phyloP scores from a whole-genome alignment of 2,797 vertebrate species.

The Macrochelys suwanniensis region DNA sequence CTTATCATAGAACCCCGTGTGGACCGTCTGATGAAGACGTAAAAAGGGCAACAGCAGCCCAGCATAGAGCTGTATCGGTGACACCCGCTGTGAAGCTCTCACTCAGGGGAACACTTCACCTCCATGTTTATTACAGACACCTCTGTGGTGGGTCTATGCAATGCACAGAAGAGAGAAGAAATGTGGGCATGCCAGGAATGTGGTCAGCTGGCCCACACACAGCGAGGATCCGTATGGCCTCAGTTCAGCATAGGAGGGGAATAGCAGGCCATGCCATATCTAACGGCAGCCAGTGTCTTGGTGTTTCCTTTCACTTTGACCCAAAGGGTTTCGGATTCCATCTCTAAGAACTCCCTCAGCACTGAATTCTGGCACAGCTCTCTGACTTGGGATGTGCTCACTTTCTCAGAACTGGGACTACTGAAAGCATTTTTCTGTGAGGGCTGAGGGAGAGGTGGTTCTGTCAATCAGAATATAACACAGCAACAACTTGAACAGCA shows the following conservation, averaged over 20 bases:
- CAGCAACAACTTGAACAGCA: not conserved
- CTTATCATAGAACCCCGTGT: not conserved
- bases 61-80: not conserved
- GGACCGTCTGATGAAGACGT: not conserved
- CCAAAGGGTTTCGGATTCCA: not conserved
- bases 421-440: not conserved
- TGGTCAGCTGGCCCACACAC: not conserved
- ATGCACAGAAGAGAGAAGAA: not conserved
- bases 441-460: not conserved
- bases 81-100: not conserved
- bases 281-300: not conserved
- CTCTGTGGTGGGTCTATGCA: not conserved
- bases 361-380: not conserved
- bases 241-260: not conserved
- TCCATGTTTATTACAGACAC: not conserved
- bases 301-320: not conserved
- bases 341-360: not conserved
- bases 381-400: not conserved
- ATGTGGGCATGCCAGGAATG: not conserved
- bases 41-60: not conserved
- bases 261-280: not conserved
- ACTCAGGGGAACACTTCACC: not conserved
- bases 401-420: not conserved
- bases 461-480: not conserved
- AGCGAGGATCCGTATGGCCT: not conserved